These are phyloP conservation scores for Mionectes macconnelli DNA, from an alignment of 2,113 vertebrate species.

Conservation along the genomic window DNA sequence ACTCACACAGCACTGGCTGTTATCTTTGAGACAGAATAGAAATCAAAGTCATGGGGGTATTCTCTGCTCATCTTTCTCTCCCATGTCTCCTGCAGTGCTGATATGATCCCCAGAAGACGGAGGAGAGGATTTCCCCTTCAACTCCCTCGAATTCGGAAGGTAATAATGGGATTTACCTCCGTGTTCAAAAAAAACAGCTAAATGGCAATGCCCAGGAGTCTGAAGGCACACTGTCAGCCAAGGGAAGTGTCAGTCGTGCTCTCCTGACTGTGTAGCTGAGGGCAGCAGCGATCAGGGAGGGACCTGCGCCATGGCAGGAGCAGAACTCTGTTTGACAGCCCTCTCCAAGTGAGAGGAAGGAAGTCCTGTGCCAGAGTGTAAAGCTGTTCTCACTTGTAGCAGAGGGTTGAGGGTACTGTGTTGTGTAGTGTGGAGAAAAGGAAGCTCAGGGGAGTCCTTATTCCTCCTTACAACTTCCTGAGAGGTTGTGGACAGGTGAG, in stretches of 20 bases:
- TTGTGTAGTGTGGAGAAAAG: background rate
- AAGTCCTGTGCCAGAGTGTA: no score
- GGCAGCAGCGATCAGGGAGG: background rate
- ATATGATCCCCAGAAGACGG: background rate
- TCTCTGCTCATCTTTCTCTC: background rate
- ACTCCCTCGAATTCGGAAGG: background rate
- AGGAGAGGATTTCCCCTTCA: background rate
- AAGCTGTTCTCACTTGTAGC: background rate
- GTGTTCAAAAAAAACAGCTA: background rate
- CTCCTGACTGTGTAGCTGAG: background rate
- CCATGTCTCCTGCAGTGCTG: background rate
- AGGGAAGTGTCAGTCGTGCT: background rate
- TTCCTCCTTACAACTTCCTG: background rate
- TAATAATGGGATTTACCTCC: background rate
- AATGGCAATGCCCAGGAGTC: accelerated
- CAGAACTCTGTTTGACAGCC: background rate
- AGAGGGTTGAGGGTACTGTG: accelerated
- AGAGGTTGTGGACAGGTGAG: no score
- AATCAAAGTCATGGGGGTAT: background rate
- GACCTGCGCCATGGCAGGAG: accelerated
- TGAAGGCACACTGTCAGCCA: background rate
- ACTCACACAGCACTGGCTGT: background rate
- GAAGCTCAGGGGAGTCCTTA: background rate
- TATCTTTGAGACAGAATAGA: background rate
- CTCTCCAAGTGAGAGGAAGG: background rate